Percentiles rank a stretch among this genome's conserved stretches.
Evolutionary conservation across 2,113 vertebrate species (phyloP).

Genomic region (Cyprinodon brontotheroides): DNA sequence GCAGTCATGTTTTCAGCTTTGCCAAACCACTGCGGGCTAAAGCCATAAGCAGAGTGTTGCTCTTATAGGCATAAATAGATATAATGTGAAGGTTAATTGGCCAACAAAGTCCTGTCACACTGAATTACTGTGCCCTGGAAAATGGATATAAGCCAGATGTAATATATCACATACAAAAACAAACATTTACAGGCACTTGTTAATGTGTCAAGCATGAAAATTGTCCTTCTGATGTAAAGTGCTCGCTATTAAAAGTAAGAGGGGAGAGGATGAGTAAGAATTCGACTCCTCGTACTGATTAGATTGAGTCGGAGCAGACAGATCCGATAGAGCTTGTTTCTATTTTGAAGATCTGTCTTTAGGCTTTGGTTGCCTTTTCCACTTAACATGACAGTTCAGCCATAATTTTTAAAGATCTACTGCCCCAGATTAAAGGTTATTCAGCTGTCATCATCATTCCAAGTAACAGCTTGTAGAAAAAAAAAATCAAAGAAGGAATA

Average conservation of each 20-base stretch:
- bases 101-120: conserved; percentile 73
- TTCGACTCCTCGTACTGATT: conserved; percentile 11
- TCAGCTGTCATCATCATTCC: too few species aligned
- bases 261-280: background rate
- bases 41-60: conserved; percentile 31
- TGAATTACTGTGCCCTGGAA: conserved; percentile 64
- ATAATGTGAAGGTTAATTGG: conserved; percentile 79
- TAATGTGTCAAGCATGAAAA: conserved; percentile 24
- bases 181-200: conserved; percentile 18
- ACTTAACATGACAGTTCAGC: too few species aligned
- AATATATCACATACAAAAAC: conserved; percentile 36
- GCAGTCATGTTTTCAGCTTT: conserved; percentile 34
- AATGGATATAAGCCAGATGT: conserved; percentile 57
- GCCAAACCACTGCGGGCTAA: conserved; percentile 39
- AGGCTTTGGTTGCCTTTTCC: too few species aligned
- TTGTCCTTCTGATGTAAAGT: conserved; percentile 25
- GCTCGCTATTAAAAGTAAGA: background rate
- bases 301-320: conserved; percentile 7
- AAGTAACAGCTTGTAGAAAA: too few species aligned
- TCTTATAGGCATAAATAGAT: conserved; percentile 67
- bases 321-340: background rate
- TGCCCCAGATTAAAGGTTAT: too few species aligned
- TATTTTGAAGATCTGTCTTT: too few species aligned
- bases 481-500: too few species aligned
- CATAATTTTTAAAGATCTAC: too few species aligned